Base-by-base conservation (phyloP, 2,797 vertebrate genomes). In the Gymnothorax javanicus region DNA sequence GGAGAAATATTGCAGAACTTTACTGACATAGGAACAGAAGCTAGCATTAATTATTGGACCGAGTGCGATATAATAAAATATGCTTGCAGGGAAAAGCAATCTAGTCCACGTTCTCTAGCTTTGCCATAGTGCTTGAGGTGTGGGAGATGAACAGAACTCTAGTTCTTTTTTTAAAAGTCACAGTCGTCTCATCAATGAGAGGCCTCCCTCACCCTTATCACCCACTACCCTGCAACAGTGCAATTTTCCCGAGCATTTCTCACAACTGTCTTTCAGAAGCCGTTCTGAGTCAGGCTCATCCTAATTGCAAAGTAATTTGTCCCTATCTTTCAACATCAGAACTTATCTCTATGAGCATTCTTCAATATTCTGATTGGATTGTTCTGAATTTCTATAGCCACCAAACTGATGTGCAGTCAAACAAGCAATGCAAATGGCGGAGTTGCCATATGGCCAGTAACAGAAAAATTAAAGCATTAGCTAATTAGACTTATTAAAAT, bases 51-150 rank as follows among this genome's bases (percentile, higher is more conserved):
- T 83, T 83, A 83, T 43, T 60, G 17, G 12, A 83, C 20, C 27
- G 56, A 60, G 59, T 33, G 82, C 56, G 12, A 59, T 83, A 27
- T 83, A 83, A 83, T 83, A 33, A 83, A 83, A 83, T 83, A 12
- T 83, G 33, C 1, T 62, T 27, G 57, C 56, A 56, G 25, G 58
- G 73, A 3, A 81, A 83, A 60, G 82, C 57, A 83, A 62, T 83
- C 13, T 83, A 15, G 11, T 83, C 58, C 58, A 8, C 12, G 56
- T 83, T 58, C 82, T 60, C 25, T 60, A 25, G n/a, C 56, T 60
- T 17, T 20, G 25, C 58, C 82, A 83, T 60, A 25, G 58, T 60
- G 6, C 23, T 11, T 43, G n/a, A 83, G 33, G 82, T 60, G 11
- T 13, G 13, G 7, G 25, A 60, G 58, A 23, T 15, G n/a, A 60